Conservation (phyloP, 2,113 vertebrate genomes). For the Phainopepla nitens region DNA sequence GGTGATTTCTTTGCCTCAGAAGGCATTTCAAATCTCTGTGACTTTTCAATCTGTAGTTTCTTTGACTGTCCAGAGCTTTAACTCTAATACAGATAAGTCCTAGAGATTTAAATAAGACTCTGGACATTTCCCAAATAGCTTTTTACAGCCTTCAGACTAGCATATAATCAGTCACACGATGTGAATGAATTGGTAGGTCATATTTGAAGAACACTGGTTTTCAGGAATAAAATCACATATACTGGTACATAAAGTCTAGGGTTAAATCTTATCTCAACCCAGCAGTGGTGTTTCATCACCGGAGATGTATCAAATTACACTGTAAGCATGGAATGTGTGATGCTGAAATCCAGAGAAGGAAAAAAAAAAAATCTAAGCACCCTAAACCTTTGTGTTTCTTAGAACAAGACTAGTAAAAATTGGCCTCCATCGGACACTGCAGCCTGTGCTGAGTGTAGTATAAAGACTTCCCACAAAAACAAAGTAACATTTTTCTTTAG, state of each 20-base stretch:
- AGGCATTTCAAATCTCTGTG: background rate
- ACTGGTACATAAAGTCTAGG: background rate
- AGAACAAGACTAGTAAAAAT: background rate
- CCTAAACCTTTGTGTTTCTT: background rate
- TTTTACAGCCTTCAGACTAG: background rate
- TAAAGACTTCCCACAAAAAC: background rate
- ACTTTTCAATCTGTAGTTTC: background rate
- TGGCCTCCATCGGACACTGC: rapidly evolving
- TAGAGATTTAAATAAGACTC: background rate
- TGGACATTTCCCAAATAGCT: background rate
- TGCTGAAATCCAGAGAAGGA: background rate
- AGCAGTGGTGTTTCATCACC: background rate
- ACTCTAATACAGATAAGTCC: background rate
- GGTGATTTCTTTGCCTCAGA: background rate
- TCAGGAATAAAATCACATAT: background rate
- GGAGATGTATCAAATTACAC: background rate
- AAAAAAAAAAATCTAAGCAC: background rate
- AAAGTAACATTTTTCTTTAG: background rate
- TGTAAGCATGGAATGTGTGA: background rate
- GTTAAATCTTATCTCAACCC: background rate
- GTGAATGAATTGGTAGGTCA: background rate
- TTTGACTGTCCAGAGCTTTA: background rate
- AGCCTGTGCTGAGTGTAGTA: background rate
- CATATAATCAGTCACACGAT: background rate
- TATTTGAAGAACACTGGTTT: background rate